Conservation (phyloP, 2,113 vertebrate genomes). For the Onychorhynchus coronatus region DNA sequence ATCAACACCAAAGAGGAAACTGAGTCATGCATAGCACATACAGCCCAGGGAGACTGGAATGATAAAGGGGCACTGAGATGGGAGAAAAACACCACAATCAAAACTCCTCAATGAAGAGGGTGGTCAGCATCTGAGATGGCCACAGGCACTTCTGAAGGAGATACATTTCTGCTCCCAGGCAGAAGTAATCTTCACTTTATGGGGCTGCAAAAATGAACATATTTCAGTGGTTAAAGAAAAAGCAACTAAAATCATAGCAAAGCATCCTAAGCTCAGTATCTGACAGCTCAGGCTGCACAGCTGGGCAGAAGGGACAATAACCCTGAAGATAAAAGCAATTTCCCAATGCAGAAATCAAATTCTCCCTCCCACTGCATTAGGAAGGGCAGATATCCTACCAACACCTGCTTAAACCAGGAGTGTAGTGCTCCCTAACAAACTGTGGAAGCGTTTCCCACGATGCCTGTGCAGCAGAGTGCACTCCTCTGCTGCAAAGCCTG, state of each 20-base stretch:
- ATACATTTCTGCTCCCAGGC: neutral
- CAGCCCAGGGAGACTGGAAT: neutral
- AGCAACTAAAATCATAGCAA: neutral
- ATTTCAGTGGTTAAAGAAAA: neutral
- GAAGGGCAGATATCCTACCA: neutral
- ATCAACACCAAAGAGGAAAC: constrained; percentile 1
- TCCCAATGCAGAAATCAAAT: neutral
- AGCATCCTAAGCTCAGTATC: neutral
- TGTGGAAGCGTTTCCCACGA: neutral
- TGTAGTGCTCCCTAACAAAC: neutral
- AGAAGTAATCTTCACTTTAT: neutral
- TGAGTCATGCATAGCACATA: neutral
- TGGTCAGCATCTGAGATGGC: neutral
- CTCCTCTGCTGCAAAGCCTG: neutral
- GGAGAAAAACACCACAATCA: neutral
- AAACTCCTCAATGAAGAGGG: neutral
- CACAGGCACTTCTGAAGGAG: neutral
- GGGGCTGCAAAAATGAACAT: neutral
- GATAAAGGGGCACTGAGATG: neutral
- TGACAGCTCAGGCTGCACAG: neutral
- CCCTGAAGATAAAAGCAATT: neutral
- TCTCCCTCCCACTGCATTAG: neutral
- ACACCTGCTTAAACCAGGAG: neutral
- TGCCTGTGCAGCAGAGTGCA: neutral
- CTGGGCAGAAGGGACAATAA: neutral